These are phyloP conservation scores for Agrotis puta DNA, from an alignment of 2,888 invertebrate species.

Conservation along the genomic window DNA sequence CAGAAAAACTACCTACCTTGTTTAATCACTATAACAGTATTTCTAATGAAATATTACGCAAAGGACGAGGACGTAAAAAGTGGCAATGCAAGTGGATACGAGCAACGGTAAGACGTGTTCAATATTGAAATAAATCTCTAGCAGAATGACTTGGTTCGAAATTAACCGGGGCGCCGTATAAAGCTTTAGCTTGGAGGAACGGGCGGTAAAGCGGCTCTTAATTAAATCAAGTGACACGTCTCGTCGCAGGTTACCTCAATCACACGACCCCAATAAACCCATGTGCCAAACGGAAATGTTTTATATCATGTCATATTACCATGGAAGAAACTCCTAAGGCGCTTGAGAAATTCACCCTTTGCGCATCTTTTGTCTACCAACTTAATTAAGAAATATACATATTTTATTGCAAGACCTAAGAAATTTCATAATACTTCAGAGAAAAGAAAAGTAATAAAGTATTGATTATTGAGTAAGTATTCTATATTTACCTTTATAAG, in stretches of 20 bases:
- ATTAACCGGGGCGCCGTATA: constrained; percentile 84
- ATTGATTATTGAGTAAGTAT: not conserved
- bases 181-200: constrained; percentile 85
- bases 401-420: not conserved
- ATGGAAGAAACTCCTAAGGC: constrained; percentile 32
- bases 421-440: not conserved
- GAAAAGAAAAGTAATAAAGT: too few species aligned
- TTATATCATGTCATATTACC: constrained; percentile 75
- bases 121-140: constrained; percentile 88
- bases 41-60: constrained; percentile 3
- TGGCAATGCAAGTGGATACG: constrained; percentile 22
- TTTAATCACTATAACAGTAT: not conserved
- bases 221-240: constrained; percentile 91
- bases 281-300: constrained; percentile 80
- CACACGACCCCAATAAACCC: constrained; percentile 90
- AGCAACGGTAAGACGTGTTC: constrained; percentile 72
- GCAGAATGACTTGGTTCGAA: constrained; percentile 85
- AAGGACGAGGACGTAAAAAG: constrained; percentile 13
- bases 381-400: constrained; percentile 5
- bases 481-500: constrained; percentile 2
- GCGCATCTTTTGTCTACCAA: constrained; percentile 4
- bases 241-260: constrained; percentile 89
- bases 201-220: constrained; percentile 90
- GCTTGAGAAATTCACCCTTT: constrained; percentile 22
- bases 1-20: not conserved